Evolutionary conservation across 2,888 invertebrate genomes (phyloP), one percentile per base, ranked within the genome.

Genomic region (Ormyrus rosae): DNA sequence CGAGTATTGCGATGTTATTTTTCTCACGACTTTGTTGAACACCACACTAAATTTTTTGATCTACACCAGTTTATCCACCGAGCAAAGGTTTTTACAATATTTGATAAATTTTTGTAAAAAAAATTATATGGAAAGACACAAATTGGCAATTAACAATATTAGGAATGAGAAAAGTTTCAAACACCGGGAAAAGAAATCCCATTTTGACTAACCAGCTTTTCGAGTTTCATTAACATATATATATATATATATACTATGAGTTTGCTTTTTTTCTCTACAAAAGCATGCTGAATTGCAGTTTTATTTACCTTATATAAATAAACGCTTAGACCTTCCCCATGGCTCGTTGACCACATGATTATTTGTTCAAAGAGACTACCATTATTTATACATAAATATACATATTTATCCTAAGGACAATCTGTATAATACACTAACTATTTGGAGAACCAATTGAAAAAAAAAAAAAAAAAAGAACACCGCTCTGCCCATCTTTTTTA

Each of bases 401-500:
- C 53, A 48, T 56, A 51, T 46, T 34, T 34, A 34, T 34, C 4
- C 34, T 3, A 34, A 34, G 34, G 34, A 34, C 34, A 34, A 34
- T 34, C 34, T 80, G 77, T 77, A 77, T 80, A 45, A 82, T 80
- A 82, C 80, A 80, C 79, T 76, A 56, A 79, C 34, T 34, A 4
- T 79, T 61, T 65, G 45, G 34, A 63, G 6, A 74, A 67, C 4
- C 34, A 34, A 4, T 34, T 34, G 3, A 34, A 34, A 34, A 34
- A 4, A 34, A 34, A 34, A 34, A 34, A 34, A 34, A 34, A 34
- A 34, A 34, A 34, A 34, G 34, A 55, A 82, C 76, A 77, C 76
- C 48, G 69, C 71, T 79, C 56, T 75, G 64, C 13, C 64, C 56
- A 65, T 74, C 65, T 71, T 19, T 56, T 34, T 34, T 34, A 34